Percentiles rank a stretch among this genome's conserved stretches.
Evolutionary conservation across 1,140 invertebrate species (phyloP).

Genomic region (Rhopalosiphum padi): DNA sequence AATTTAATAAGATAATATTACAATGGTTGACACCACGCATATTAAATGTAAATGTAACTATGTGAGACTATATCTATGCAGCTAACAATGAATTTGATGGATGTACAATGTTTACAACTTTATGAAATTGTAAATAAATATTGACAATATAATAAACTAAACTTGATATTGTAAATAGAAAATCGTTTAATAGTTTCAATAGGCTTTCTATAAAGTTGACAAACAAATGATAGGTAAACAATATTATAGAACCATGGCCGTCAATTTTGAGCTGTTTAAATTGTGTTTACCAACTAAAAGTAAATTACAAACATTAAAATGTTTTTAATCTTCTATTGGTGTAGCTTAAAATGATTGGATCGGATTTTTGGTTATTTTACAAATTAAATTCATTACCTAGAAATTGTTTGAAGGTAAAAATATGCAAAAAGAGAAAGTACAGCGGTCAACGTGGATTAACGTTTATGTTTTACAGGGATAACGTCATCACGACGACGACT

Average conservation of each 20-base stretch:
- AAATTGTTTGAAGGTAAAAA: background rate
- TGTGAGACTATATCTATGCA: background rate
- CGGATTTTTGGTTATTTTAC: background rate
- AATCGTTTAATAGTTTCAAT: background rate
- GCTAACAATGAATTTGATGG: background rate
- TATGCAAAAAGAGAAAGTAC: background rate
- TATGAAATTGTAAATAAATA: background rate
- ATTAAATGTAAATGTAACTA: background rate
- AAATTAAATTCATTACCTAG: background rate
- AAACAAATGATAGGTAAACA: background rate
- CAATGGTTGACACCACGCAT: background rate
- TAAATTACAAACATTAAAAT: background rate
- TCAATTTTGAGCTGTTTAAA: background rate
- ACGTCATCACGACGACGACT: background rate
- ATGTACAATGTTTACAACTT: background rate
- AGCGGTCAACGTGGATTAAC: background rate
- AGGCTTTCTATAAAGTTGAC: background rate
- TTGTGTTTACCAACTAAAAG: background rate
- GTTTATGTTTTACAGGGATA: background rate
- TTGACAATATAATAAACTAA: background rate
- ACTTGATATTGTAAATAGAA: background rate
- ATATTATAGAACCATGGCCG: background rate
- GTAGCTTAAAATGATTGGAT: background rate
- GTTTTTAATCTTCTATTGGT: background rate
- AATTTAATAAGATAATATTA: background rate